Conservation (phyloP, 2,888 invertebrate species). For the Branchipolynoe longqiensis region DNA sequence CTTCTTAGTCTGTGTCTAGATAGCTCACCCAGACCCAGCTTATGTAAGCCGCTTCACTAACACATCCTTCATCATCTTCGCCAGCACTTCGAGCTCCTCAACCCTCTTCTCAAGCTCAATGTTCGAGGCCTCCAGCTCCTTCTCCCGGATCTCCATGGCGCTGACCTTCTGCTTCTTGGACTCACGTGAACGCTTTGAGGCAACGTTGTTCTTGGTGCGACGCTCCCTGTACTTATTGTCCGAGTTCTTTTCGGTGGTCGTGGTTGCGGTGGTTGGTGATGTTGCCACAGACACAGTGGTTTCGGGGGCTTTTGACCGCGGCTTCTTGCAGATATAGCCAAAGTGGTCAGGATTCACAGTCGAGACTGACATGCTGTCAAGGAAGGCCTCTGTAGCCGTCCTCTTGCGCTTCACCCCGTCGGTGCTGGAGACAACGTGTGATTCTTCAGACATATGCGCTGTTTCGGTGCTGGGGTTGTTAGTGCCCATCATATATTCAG, state of each 20-base stretch:
- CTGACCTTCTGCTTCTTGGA: slow-evolving; percentile 75
- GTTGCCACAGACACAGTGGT: neutral
- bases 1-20: neutral
- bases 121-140: slow-evolving; percentile 73
- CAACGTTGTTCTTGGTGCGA: slow-evolving; percentile 78
- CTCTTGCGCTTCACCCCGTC: slow-evolving; percentile 18
- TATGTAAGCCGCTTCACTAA: slow-evolving; percentile 68
- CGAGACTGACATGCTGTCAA: neutral
- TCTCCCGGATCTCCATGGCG: slow-evolving; percentile 75
- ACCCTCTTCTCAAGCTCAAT: slow-evolving; percentile 72
- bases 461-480: too few species aligned
- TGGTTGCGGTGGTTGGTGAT: neutral
- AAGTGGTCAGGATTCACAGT: slow-evolving; percentile 48
- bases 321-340: slow-evolving; percentile 30
- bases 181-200: slow-evolving; percentile 77
- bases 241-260: neutral
- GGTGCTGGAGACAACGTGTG: neutral
- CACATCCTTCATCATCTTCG: slow-evolving; percentile 77
- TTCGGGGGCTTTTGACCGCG: neutral
- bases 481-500: too few species aligned
- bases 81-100: slow-evolving; percentile 74
- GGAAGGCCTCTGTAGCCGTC: slow-evolving; percentile 7
- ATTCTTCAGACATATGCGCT: too few species aligned
- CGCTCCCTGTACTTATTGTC: slow-evolving; percentile 63
- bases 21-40: neutral